Evolutionary conservation across 2,797 vertebrate genomes (phyloP).

Genomic region (Nasua narica): DNA sequence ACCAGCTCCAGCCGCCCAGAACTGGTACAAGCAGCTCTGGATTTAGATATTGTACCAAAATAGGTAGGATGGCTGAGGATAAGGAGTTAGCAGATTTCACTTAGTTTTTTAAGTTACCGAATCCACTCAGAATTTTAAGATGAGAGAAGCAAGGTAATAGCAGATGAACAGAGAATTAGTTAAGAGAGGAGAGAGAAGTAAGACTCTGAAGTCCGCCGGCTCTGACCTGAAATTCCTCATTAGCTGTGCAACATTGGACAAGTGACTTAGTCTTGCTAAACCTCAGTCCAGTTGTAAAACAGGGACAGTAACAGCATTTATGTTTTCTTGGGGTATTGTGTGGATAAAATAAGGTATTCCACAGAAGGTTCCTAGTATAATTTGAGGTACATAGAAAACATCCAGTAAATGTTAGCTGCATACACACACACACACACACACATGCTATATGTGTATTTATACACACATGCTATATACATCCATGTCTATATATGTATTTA

Average conservation of each 20-base stretch:
- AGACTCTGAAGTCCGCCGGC: background rate
- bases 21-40: background rate
- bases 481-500: background rate
- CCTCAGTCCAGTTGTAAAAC: background rate
- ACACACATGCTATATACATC: background rate
- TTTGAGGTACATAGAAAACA: background rate
- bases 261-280: background rate
- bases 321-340: background rate
- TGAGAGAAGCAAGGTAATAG: background rate
- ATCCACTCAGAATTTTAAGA: conserved; percentile 3
- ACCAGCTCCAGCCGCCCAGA: background rate
- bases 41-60: background rate
- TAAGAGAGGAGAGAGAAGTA: background rate
- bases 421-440: background rate
- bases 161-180: background rate
- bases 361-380: background rate
- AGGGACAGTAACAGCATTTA: background rate
- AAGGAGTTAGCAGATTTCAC: background rate
- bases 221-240: background rate
- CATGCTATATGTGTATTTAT: background rate
- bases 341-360: background rate
- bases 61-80: background rate
- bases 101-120: background rate
- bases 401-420: background rate
- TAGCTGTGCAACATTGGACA: background rate